phyloP scores from a whole-genome alignment of 2,797 vertebrate species.

The Thalassophryne amazonica region DNA sequence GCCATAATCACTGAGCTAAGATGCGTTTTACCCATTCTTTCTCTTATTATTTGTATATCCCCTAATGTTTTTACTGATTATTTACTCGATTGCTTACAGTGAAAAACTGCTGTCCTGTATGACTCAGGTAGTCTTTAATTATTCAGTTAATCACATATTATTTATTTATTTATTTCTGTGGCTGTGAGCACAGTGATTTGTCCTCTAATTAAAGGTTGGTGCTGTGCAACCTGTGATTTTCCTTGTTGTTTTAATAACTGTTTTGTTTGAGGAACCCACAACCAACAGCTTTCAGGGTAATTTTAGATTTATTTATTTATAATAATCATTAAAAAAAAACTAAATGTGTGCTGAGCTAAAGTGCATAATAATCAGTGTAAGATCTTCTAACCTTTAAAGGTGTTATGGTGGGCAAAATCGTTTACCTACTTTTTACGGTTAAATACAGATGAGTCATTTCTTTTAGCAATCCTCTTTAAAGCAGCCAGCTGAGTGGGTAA shows the following conservation, averaged over 20 bases:
- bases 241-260: conserved; percentile 1
- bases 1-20: too few relatives aligned
- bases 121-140: not conserved
- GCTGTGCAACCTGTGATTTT: conserved; percentile 21
- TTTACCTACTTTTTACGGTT: too few relatives aligned
- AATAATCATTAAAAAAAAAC: not conserved
- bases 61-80: not conserved
- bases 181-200: conserved; percentile 1
- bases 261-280: conserved; percentile 14
- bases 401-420: not conserved
- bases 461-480: too few relatives aligned
- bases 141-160: too few relatives aligned
- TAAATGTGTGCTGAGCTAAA: not conserved
- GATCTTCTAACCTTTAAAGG: not conserved
- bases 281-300: not conserved
- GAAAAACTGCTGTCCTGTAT: not conserved
- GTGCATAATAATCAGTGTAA: not conserved
- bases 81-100: not conserved
- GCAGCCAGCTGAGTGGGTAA: too few relatives aligned
- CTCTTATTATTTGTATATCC: not conserved
- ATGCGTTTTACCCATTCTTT: not conserved
- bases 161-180: conserved; percentile 24
- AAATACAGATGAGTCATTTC: too few relatives aligned
- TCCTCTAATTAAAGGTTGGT: conserved; percentile 33
- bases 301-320: too few relatives aligned